Evolutionary conservation across 2,113 vertebrate genomes (phyloP).

Genomic region (Calcarius ornatus): DNA sequence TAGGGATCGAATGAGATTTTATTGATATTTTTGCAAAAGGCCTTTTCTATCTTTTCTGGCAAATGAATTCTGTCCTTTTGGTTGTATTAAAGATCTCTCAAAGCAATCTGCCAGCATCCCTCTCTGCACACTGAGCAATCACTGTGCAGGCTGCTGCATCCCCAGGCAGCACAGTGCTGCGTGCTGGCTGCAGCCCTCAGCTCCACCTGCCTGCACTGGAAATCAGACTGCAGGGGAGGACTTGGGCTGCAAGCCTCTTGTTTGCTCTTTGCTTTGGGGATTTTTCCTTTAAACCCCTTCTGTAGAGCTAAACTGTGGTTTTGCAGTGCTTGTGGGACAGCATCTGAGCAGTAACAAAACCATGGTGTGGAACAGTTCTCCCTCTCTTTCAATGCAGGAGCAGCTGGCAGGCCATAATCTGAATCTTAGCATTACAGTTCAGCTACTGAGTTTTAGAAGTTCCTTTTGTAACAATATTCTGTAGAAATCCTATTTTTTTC

Average conservation of each 20-base stretch:
- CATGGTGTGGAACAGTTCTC: not conserved
- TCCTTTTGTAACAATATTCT: not conserved
- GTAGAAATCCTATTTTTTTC: not conserved
- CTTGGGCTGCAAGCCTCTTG: not conserved
- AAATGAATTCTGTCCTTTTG: not conserved
- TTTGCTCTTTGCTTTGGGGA: not conserved
- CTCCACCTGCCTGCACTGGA: constrained; percentile 28
- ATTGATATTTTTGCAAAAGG: not conserved
- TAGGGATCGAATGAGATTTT: not conserved
- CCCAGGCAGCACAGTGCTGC: not conserved
- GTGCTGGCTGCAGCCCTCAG: constrained; percentile 14
- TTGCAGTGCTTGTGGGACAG: not conserved
- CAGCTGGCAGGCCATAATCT: not conserved
- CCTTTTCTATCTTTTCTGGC: not conserved
- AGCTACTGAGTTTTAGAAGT: not conserved
- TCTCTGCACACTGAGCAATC: not conserved
- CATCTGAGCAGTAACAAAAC: not conserved
- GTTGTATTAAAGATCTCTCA: not conserved
- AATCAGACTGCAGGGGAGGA: not conserved
- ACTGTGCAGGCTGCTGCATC: constrained; percentile 4
- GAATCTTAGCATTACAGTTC: not conserved
- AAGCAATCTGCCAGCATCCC: not conserved
- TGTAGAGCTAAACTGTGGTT: not conserved
- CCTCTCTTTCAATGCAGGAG: not conserved
- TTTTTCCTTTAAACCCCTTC: not conserved